Percentiles rank a stretch among this genome's conserved stretches.
phyloP scores from a whole-genome alignment of 2,888 invertebrate species.

The Fragum sueziense region DNA sequence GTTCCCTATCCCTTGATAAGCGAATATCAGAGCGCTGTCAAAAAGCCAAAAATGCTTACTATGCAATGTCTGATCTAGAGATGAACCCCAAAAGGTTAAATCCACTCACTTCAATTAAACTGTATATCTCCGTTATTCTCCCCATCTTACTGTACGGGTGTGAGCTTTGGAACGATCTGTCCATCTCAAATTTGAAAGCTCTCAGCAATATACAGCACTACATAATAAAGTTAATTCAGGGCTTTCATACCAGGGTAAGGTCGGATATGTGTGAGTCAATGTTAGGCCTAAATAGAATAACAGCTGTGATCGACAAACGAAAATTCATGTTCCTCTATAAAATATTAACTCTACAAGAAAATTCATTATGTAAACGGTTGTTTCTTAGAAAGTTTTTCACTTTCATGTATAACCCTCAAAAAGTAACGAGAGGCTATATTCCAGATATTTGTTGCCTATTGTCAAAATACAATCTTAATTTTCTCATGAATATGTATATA shows the following conservation, averaged over 20 bases:
- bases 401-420: background rate
- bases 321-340: background rate
- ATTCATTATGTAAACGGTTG: background rate
- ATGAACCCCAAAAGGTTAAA: background rate
- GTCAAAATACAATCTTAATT: background rate
- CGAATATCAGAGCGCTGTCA: slow-evolving; percentile 8
- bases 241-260: background rate
- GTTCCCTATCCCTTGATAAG: background rate
- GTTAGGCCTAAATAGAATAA: slow-evolving; percentile 1
- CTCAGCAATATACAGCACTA: background rate
- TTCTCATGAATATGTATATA: background rate
- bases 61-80: slow-evolving; percentile 2
- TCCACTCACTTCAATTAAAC: background rate
- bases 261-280: slow-evolving; percentile 6
- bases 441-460: background rate
- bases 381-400: background rate
- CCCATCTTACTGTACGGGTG: background rate
- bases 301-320: background rate
- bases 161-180: slow-evolving; percentile 9
- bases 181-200: background rate
- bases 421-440: background rate
- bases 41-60: slow-evolving; percentile 5
- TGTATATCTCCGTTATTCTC: background rate
- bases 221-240: slow-evolving; percentile 11
- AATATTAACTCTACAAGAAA: background rate